phyloP scores from a whole-genome alignment of 2,888 invertebrate species.

The Apotomis capreana region DNA sequence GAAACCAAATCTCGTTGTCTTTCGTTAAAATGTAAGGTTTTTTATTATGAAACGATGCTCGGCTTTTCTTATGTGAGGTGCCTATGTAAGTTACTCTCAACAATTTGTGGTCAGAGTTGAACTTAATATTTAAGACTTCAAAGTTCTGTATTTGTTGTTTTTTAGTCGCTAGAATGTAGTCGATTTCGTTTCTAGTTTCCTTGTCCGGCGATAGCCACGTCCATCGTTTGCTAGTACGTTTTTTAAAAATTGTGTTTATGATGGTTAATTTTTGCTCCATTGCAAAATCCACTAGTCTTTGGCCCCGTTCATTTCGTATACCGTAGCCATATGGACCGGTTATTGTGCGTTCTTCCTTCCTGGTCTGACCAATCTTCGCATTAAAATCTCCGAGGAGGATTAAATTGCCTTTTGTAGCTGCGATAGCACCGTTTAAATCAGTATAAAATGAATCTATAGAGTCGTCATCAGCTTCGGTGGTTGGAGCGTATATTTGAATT shows the following conservation, averaged over 20 bases:
- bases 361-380: background rate
- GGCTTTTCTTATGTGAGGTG: background rate
- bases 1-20: background rate
- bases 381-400: conserved; percentile 4
- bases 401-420: background rate
- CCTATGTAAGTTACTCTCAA: background rate
- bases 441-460: background rate
- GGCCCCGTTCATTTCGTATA: background rate
- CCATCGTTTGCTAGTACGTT: background rate
- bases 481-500: background rate
- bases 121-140: conserved; percentile 1
- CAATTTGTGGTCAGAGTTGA: background rate
- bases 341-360: background rate
- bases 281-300: background rate
- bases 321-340: background rate
- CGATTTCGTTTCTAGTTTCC: background rate
- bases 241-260: conserved; percentile 1
- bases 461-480: background rate
- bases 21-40: background rate
- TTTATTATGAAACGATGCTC: background rate
- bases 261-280: background rate
- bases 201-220: background rate
- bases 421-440: background rate
- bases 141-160: background rate
- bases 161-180: background rate